Conservation (phyloP, 2,888 invertebrate species). For the Synanthedon myopaeformis region DNA sequence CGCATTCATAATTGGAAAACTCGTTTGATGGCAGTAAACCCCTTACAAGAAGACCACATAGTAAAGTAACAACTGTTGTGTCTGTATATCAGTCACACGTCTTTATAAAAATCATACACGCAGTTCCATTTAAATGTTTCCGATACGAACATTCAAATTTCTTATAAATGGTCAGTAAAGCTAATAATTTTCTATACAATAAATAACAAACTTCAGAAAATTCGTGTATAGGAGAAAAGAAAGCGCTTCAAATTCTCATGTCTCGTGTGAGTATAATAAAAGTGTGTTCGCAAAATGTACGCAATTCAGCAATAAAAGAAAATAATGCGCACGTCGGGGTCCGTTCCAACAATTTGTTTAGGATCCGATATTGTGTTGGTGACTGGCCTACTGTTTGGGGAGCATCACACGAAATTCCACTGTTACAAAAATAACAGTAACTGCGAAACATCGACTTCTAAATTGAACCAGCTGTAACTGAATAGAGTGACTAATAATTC, state of each 20-base stretch:
- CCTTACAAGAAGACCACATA: too few species aligned
- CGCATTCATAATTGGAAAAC: too few species aligned
- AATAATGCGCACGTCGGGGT: conserved; percentile 32
- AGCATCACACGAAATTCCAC: conserved; percentile 5
- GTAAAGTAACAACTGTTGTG: too few species aligned
- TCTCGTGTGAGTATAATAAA: conserved; percentile 20
- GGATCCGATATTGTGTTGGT: conserved; percentile 20
- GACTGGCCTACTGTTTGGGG: conserved; percentile 2
- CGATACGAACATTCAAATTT: too few species aligned
- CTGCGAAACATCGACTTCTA: background rate
- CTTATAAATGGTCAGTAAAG: too few species aligned
- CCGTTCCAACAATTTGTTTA: conserved; percentile 48
- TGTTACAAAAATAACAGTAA: background rate
- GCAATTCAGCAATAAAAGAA: conserved; percentile 41
- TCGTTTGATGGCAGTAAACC: too few species aligned
- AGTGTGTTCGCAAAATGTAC: conserved; percentile 24
- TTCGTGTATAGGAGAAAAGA: conserved; percentile 10
- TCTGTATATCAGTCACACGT: too few species aligned
- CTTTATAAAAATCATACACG: too few species aligned
- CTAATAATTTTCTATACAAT: too few species aligned
- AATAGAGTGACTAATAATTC: too few species aligned
- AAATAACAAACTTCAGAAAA: too few species aligned
- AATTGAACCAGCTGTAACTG: background rate
- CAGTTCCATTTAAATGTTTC: too few species aligned
- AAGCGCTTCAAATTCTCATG: conserved; percentile 22